phyloP scores from a whole-genome alignment of 2,888 invertebrate genomes.

The Tortrix viridana region DNA sequence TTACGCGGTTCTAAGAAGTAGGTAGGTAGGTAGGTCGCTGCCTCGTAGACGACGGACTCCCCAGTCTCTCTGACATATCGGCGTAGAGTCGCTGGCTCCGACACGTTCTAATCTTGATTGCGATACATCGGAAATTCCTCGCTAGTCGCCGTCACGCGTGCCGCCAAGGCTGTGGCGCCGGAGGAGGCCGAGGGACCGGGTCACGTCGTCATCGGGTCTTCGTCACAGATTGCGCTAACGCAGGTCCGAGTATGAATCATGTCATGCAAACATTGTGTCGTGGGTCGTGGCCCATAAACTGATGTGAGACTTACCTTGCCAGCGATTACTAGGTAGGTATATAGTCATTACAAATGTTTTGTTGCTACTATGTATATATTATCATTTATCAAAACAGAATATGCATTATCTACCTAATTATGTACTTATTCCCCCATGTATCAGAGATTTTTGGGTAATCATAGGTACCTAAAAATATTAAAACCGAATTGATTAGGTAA shows the following conservation, averaged over 20 bases:
- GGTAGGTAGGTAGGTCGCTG: conserved; percentile 43
- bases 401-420: no score
- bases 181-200: conserved; percentile 4
- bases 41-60: conserved; percentile 23
- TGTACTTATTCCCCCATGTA: no score
- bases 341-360: no score
- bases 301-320: no score
- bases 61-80: conserved; percentile 29
- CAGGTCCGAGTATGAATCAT: background rate
- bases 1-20: conserved; percentile 61
- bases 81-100: conserved; percentile 15
- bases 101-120: conserved; percentile 11
- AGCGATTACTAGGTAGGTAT: no score
- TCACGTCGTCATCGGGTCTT: conserved; percentile 15
- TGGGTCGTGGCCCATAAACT: background rate
- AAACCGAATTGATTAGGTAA: no score
- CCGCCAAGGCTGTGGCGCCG: conserved; percentile 5
- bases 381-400: no score
- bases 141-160: conserved; percentile 12
- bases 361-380: no score
- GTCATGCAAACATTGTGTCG: background rate
- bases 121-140: conserved; percentile 35
- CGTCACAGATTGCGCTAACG: conserved; percentile 1
- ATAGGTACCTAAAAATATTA: no score
- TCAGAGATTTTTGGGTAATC: no score